Conservation (phyloP, 2,797 vertebrate genomes). For the Cirrhinus molitorella region DNA sequence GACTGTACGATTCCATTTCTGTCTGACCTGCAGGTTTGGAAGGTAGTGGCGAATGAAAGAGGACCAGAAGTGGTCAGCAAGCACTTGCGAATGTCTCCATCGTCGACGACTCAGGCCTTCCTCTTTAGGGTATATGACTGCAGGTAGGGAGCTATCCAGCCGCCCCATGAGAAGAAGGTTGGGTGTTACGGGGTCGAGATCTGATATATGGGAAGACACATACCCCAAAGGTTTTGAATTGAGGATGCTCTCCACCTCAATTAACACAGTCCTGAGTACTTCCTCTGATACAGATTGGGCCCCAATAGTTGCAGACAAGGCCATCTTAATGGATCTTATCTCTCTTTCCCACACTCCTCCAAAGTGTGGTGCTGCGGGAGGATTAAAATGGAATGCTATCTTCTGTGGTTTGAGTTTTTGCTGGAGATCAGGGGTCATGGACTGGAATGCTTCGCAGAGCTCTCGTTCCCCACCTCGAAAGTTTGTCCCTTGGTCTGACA, state of each 20-base stretch:
- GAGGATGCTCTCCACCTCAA: neutral
- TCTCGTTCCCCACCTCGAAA: neutral
- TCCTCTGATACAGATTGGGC: neutral
- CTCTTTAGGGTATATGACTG: neutral
- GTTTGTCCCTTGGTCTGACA: slow-evolving; percentile 33
- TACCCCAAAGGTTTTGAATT: neutral
- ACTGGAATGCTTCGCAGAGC: neutral
- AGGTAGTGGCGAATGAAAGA: slow-evolving; percentile 25
- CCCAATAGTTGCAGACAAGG: neutral
- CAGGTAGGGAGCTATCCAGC: neutral
- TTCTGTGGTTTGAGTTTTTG: neutral
- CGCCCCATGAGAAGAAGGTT: neutral
- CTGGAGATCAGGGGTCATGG: slow-evolving; percentile 4
- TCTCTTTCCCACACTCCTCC: neutral
- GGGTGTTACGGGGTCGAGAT: neutral
- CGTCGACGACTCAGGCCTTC: neutral
- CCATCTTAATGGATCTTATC: neutral
- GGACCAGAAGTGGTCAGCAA: neutral
- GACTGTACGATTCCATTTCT: neutral
- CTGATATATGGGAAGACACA: neutral
- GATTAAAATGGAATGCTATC: neutral
- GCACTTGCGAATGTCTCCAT: neutral
- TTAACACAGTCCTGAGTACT: neutral
- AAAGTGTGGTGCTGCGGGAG: too few relatives aligned
- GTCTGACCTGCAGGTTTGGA: neutral